Evolutionary conservation across 1,140 invertebrate species (phyloP), one percentile per base, ranked within the genome.

Genomic region (Papilio xuthus): DNA sequence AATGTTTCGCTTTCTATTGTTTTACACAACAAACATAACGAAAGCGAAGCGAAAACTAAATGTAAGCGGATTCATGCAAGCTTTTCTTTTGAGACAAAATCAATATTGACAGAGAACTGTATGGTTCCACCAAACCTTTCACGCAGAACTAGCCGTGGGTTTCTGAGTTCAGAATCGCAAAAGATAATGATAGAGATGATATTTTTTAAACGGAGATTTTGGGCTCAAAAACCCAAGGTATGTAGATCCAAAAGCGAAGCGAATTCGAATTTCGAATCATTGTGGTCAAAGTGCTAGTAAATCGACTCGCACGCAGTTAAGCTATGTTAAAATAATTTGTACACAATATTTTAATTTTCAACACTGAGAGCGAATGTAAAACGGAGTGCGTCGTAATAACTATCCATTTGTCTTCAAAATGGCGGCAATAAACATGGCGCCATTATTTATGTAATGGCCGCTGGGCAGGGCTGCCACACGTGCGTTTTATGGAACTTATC

Each of bases 401-500:
- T 93, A 93, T 90, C 92, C 91, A 93, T 93, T 93, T 93, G 92
- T 93, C 92, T 93, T 92, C 91, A 92, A 92, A 93, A 93, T 93
- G 90, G 92, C 86, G 88, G 92, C 88, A 93, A 93, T 93, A 93
- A 93, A 93, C 91, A 93, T 93, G 89, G 90, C 86, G 85, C 83
- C 88, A 92, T 93, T 93, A 93, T 93, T 93, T 93, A 93, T 93
- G 92, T 92, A 93, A 93, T 93, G 92, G 92, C 89, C 90, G 88
- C 85, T 78, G 81, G 79, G 80, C 85, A 93, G 92, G 91, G 92
- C 81, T 93, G 92, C 85, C 91, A 86, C 90, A 90, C 88, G 90
- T 92, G 90, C 82, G 81, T 82, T 93, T 92, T 93, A 92, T 93
- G 89, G 86, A 89, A 87, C 83, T 87, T 89, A 87, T 86, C 88